These are phyloP conservation scores for Hipposideros armiger DNA, from an alignment of 2,113 vertebrate genomes.

Conservation along the genomic window DNA sequence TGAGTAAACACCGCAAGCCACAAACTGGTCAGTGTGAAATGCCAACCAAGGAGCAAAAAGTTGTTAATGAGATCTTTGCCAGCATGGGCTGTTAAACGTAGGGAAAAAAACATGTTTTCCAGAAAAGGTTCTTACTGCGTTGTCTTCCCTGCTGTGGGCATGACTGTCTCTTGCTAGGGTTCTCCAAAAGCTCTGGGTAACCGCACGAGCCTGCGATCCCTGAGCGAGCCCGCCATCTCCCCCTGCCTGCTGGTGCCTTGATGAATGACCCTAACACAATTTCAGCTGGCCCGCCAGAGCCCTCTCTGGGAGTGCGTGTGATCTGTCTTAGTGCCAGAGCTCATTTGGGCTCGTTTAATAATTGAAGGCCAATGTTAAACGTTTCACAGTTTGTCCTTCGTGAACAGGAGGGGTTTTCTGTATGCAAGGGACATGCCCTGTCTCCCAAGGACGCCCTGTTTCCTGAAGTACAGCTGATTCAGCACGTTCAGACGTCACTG, in stretches of 20 bases:
- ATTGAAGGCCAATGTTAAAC: slow-evolving; percentile 79
- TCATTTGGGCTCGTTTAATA: slow-evolving; percentile 73
- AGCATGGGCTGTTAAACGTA: not conserved
- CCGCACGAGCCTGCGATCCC: not conserved
- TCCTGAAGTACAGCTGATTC: slow-evolving; percentile 76
- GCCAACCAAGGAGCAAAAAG: not conserved
- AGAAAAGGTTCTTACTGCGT: not conserved
- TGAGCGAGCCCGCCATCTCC: not conserved
- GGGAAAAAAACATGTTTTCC: not conserved
- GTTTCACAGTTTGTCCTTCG: slow-evolving; percentile 68
- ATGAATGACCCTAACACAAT: slow-evolving; percentile 32
- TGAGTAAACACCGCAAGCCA: not conserved
- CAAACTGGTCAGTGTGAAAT: not conserved
- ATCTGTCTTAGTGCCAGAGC: slow-evolving; percentile 75
- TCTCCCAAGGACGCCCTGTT: slow-evolving; percentile 58
- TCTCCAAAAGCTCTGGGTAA: slow-evolving; percentile 15
- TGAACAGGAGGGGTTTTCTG: slow-evolving; percentile 42
- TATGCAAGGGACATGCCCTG: slow-evolving; percentile 61
- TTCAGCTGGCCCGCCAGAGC: slow-evolving; percentile 34
- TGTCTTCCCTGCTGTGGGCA: not conserved
- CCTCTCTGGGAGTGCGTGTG: not conserved
- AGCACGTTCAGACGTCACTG: not conserved
- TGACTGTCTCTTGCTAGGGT: not conserved
- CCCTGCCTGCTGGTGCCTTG: not conserved
- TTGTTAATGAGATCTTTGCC: not conserved